phyloP scores from a whole-genome alignment of 2,113 vertebrate species.

The Rhadina sibilatrix region DNA sequence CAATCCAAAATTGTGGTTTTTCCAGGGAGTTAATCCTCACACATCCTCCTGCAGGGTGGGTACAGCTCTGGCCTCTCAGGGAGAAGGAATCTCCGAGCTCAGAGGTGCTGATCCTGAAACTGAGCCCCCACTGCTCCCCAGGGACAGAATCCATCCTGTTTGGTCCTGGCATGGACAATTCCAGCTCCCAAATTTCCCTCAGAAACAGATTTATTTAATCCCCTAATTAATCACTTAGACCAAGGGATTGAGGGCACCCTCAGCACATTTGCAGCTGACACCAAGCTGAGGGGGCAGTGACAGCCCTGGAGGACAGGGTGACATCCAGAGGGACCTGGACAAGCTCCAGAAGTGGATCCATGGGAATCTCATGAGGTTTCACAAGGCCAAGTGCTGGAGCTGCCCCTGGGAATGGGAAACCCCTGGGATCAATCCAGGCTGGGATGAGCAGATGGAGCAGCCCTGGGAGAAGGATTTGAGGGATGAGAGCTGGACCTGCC shows the following conservation, averaged over 20 bases:
- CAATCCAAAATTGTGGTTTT: background rate
- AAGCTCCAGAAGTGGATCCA: background rate
- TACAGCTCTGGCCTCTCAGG: background rate
- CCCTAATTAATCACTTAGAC: too few relatives aligned
- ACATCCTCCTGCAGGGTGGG: background rate
- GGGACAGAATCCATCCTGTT: background rate
- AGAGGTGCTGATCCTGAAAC: background rate
- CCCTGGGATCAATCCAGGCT: background rate
- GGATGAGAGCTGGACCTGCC: background rate
- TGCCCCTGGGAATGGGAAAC: background rate
- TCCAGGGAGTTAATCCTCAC: background rate
- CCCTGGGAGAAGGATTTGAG: background rate
- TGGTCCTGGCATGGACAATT: background rate
- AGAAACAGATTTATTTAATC: background rate
- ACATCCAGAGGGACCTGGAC: background rate
- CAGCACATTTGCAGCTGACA: background rate
- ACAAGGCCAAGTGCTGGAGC: background rate
- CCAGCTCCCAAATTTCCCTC: background rate
- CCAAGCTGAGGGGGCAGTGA: background rate
- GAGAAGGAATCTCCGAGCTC: background rate
- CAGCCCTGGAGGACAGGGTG: background rate
- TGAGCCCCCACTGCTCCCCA: fast-evolving
- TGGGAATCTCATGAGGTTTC: background rate
- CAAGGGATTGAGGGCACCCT: background rate
- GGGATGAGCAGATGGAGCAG: background rate